These are phyloP conservation scores for Heptranchias perlo DNA, from an alignment of 2,113 vertebrate genomes.

Conservation along the genomic window DNA sequence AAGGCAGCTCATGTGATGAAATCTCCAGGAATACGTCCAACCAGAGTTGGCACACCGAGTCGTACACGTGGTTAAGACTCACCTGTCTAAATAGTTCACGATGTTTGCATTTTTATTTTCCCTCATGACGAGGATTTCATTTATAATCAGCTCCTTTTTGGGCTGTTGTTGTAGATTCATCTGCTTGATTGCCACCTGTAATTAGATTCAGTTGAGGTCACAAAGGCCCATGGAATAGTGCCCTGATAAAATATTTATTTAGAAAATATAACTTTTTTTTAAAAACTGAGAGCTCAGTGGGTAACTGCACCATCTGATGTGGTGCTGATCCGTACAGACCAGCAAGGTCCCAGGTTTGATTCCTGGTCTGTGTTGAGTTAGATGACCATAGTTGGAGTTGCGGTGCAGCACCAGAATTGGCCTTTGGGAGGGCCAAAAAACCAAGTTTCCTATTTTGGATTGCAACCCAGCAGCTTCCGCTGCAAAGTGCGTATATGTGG, in stretches of 20 bases:
- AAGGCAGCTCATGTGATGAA: not conserved
- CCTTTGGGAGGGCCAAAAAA: not conserved
- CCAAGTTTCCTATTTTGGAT: not conserved
- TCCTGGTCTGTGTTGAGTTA: not conserved
- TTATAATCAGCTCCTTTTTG: slow-evolving; percentile 99
- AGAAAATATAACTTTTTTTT: not conserved
- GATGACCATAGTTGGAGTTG: not conserved
- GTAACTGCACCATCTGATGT: slow-evolving; percentile 25
- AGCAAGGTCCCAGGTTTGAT: not conserved
- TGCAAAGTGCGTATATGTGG: not conserved
- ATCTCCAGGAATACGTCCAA: not conserved
- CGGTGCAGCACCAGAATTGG: not conserved
- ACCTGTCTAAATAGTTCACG: slow-evolving; percentile 99
- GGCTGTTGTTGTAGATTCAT: slow-evolving; percentile 99
- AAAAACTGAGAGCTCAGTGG: not conserved
- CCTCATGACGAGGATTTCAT: slow-evolving; percentile 99
- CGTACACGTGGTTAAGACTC: slow-evolving; percentile 42
- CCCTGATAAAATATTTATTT: slow-evolving; percentile 33
- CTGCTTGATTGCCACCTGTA: slow-evolving; percentile 97
- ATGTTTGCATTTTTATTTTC: slow-evolving; percentile 99
- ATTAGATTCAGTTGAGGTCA: slow-evolving; percentile 38
- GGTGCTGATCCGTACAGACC: not conserved
- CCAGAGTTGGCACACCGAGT: not conserved
- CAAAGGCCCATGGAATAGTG: no score
- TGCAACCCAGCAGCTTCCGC: not conserved